Evolutionary conservation across 2,797 vertebrate genomes (phyloP), one percentile per base, ranked within the genome.

Genomic region (Hippocampus kuda): DNA sequence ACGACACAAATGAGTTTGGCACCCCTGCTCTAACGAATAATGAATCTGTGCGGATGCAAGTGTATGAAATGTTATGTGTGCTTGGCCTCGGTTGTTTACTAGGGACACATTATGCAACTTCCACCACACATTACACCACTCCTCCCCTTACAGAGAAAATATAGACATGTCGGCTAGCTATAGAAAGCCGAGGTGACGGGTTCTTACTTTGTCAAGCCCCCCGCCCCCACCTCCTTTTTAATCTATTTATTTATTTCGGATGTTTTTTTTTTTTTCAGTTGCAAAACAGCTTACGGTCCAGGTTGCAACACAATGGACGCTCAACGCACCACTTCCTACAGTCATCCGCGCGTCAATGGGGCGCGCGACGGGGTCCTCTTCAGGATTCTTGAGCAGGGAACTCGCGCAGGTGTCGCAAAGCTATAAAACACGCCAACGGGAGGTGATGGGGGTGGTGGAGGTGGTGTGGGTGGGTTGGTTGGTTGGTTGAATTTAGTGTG

Each of bases 221-320:
- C 46, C 5, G 0, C 46, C 46, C 4, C 16, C 46, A 4, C 5
- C 46, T 5, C 1, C 5, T 22, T 51, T 51, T 51, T 72, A 77
- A 11, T 24, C n/a, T 12, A n/a, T 56, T 59, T 30, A 16, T 90
- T 88, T 88, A 86, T 83, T 73, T 90, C 84, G 88, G 88, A 89
- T 91, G 89, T 89, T 12, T 91, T 88, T 89, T 90, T 90, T 30
- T 91, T 91, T 91, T 91, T 91, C 89, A 92, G 78, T 92, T 92
- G 91, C 90, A 90, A 92, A 92, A 91, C 87, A 91, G 90, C 91
- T 92, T 91, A 92, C 81, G 73, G 85, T 81, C 74, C 87, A 89
- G 86, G 87, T 87, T 87, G 84, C 83, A 83, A 84, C 76, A 92
- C 91, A 92, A 92, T 87, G 76, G 85, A 49, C 74, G 1, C 85